Base-by-base conservation (phyloP, 2,113 vertebrate species). In the Oryzias melastigma region DNA sequence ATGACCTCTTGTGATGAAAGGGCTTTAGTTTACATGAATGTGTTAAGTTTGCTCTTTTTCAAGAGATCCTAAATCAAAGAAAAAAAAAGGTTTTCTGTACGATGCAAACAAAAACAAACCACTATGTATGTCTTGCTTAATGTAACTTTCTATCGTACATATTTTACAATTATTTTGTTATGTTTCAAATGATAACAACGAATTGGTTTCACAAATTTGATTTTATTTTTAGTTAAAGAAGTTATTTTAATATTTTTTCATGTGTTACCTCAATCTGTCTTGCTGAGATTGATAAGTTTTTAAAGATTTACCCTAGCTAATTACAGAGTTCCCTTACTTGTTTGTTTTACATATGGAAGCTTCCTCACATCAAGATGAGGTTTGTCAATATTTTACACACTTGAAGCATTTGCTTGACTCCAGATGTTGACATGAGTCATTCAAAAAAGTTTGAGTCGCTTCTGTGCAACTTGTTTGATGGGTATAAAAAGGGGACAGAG, bases 1-100 rank as follows among this genome's bases (percentile, higher is more conserved):
- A 71, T 74, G 76, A 55, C 76, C 57, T 67, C 62, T 72, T 75
- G 72, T 85, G 63, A 75, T 56, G 66, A 82, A 88, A 89, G 83
- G 86, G 86, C 85, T 88, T 85, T 72, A 52, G 55, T 86, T 80
- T 83, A 83, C 80, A 86, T 64, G 58, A 85, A 79, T 80, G 76
- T 73, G 69, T 82, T 61, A 60, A 69, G 62, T 84, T 74, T 78
- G 66, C 50, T 42, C 44, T 65, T 52, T 78, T 47, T 69, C 62
- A 73, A 62, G 62, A 44, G 56, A 77, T 62, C 57, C 52, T 60
- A 70, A 76, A 47, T 74, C 71, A 19, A 60, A 65, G 6, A 41
- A 77, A 74, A 41, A 62, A 60, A 44, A 51, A 35, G 56, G 27
- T 64, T 80, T 83, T 64, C 61, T 65, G 48, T 70, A 29, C 66